Evolutionary conservation across 2,797 vertebrate genomes (phyloP), one percentile per base, ranked within the genome.

Genomic region (Clarias laeviceps): DNA sequence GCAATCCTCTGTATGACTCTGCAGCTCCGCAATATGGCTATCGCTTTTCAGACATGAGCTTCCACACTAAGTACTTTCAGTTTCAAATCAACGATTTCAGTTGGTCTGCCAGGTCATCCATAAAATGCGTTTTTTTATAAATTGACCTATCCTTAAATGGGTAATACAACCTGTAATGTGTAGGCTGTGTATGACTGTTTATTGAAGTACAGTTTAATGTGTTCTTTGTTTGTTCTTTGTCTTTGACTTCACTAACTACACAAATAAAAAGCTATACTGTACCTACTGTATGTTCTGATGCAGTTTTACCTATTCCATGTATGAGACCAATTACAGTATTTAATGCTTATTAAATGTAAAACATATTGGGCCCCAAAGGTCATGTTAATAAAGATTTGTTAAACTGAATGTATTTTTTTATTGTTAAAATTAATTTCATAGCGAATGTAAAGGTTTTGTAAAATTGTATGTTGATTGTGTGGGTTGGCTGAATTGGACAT

Each of bases 1-100:
- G 27, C 80, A 82, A 82, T 82, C 65, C 64, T 56, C 45, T 82
- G 11, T 32, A 69, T 3, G 6, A 66, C 80, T 32, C 12, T 82
- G 45, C 29, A 57, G 11, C 20, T 82, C 29, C 29, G 69, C 64
- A 69, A 57, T 82, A 57, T 57, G 65, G 9, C 27, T 66, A 8
- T 80, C 64, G 57, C 59, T 45, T 78, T 61, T 65, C 24, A 80
- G 24, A 45, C 45, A 64, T 50, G n/a, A 80, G 62, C n/a, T 65
- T 45, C 37, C 4, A 50, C n/a, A 27, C 61, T 7, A n/a, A 65
- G 37, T 27, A 5, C 40, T 80, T 17, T n/a, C 77, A 79, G 59
- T 8, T 37, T 34, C 56, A 79, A 79, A 79, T 37, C 57, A 62
- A 20, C 0, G 8, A 37, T 76, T 76, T 20, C 7, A 62, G 17